Base-by-base conservation (phyloP, 92 coral and sea anemone genomes). In the Plumapathes pennacea region DNA sequence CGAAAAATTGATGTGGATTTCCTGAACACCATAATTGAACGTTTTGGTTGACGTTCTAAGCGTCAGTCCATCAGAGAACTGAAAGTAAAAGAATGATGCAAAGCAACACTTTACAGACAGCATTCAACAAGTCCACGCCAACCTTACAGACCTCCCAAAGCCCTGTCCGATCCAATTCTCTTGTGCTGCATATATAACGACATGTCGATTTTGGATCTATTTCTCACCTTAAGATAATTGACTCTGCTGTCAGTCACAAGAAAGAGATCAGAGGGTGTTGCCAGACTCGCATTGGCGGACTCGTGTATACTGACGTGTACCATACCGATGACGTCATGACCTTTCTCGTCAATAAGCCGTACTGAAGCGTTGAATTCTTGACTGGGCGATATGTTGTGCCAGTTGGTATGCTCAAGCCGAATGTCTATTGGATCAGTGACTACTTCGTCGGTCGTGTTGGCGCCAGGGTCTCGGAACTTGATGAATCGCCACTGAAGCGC, bases 351-450 rank as follows among this genome's bases (percentile, higher is more conserved):
- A 7, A 62, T 23, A 12, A 85, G 55, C 22, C 45, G 14, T 5
- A 72, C 56, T 5, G 63, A 56, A 54, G 76, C 84, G 39, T 80
- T 54, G 26, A 85, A 85, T 3, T 38, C 60, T 34, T 68, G 83
- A 40, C 78, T 77, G 10, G 97, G 90, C 5, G 90, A 80, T 31
- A 86, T 90, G 9, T 30, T 45, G 51, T 64, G 34, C 85, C 92
- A 88, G 60, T 84, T 84, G 2, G 29, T 20, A 18, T 39, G 24
- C 1, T 41, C 29, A 58, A 31, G 52, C 34, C 49, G 20, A 22
- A 90, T 78, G 49, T 78, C 71, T 32, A 90, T 74, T 14, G 97
- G 90, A 25, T 86, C 89, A 4, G 97, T 90, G 29, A 70, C 63
- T 13, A 90, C 82, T 46, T 90, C 90, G 49, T 42, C 29, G 39